A percentile compares a stretch with the other conserved stretches of the same genome.
phyloP scores from a whole-genome alignment of 2,888 invertebrate genomes.

The Saturnia japonica region DNA sequence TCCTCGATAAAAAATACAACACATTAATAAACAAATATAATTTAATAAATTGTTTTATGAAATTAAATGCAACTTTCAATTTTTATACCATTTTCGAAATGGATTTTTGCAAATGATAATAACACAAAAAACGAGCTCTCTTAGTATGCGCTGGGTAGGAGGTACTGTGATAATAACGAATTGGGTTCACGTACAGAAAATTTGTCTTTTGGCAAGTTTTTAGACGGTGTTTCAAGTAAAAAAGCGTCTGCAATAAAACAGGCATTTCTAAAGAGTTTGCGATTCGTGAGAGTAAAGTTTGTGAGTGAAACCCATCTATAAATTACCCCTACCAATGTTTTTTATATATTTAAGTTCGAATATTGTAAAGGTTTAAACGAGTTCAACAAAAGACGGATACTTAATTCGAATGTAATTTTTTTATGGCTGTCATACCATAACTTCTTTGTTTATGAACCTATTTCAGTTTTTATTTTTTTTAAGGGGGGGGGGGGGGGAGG shows the following conservation, averaged over 20 bases:
- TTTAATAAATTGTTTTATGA: too few relatives aligned
- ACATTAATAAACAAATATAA: too few relatives aligned
- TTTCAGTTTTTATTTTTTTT: too few relatives aligned
- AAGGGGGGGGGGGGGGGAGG: too few relatives aligned
- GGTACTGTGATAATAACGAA: conserved; percentile 46
- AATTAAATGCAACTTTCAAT: too few relatives aligned
- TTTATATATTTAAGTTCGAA: background rate
- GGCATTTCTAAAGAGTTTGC: conserved; percentile 58
- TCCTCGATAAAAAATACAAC: too few relatives aligned
- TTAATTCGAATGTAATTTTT: too few relatives aligned
- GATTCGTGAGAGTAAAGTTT: conserved; percentile 51
- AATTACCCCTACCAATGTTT: conserved; percentile 1
- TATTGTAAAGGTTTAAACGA: background rate
- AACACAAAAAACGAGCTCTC: conserved; percentile 1
- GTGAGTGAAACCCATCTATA: conserved; percentile 36
- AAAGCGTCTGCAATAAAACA: conserved; percentile 65
- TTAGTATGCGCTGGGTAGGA: conserved; percentile 8
- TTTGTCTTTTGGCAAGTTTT: conserved; percentile 62
- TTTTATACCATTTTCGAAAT: background rate
- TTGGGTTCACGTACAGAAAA: conserved; percentile 64
- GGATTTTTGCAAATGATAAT: background rate
- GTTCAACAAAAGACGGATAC: too few relatives aligned
- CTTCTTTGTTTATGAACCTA: too few relatives aligned
- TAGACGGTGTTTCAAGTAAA: conserved; percentile 52
- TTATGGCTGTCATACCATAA: too few relatives aligned